Percentiles rank a stretch among this genome's conserved stretches.
Conservation (phyloP, 2,888 invertebrate genomes). For the Ochlodes sylvanus region DNA sequence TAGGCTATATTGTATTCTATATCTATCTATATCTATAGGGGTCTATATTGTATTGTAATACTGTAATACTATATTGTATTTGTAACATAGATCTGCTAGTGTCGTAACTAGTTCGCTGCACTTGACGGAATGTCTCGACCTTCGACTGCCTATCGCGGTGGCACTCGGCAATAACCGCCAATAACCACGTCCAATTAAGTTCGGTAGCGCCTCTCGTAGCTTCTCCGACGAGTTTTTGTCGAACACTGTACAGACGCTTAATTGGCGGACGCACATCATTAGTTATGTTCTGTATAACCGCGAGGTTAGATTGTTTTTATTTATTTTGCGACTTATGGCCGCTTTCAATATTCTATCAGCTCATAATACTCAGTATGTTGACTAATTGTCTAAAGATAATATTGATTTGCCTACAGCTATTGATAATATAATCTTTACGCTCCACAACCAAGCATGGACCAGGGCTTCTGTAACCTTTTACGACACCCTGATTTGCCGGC, state of each 20-base stretch:
- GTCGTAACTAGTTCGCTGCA: not conserved
- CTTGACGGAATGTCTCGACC: constrained; percentile 53
- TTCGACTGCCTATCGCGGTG: constrained; percentile 64
- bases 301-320: constrained; percentile 33
- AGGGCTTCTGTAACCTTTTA: too few relatives aligned
- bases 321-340: not conserved
- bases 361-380: too few relatives aligned
- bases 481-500: too few relatives aligned
- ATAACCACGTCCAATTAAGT: constrained; percentile 78
- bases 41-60: too few relatives aligned
- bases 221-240: constrained; percentile 77
- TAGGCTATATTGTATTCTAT: too few relatives aligned
- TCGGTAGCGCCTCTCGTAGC: constrained; percentile 77
- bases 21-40: too few relatives aligned
- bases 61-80: too few relatives aligned
- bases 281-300: constrained; percentile 61
- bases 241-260: constrained; percentile 61
- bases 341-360: too few relatives aligned
- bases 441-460: too few relatives aligned
- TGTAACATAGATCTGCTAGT: constrained; percentile 36
- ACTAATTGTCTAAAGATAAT: too few relatives aligned
- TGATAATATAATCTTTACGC: too few relatives aligned
- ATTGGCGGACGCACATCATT: constrained; percentile 80
- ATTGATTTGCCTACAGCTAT: too few relatives aligned
- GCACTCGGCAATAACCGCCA: constrained; percentile 64